These are phyloP conservation scores for Raja brachyura DNA, from an alignment of 2,113 vertebrate genomes.

Conservation along the genomic window DNA sequence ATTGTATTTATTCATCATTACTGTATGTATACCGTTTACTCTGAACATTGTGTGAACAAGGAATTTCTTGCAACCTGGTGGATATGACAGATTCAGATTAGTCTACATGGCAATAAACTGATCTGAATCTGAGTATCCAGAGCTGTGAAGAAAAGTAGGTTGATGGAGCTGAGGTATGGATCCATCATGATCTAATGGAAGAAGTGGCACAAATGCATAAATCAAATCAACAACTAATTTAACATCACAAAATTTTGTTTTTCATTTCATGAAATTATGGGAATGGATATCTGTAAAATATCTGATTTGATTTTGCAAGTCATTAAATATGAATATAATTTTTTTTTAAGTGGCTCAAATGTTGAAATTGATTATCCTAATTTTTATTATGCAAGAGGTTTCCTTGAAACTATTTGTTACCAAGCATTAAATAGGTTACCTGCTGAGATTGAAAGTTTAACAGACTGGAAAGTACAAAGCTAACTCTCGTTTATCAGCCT, in stretches of 20 bases:
- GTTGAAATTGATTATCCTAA: neutral
- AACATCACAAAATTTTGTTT: neutral
- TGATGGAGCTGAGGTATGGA: neutral
- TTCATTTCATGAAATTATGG: neutral
- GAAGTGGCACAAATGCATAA: neutral
- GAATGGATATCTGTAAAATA: neutral
- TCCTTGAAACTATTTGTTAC: neutral
- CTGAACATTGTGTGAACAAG: no score
- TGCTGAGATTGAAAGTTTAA: neutral
- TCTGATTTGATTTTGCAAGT: neutral
- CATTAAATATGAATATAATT: neutral
- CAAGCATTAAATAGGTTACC: neutral
- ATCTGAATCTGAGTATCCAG: neutral
- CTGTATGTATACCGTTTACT: no score
- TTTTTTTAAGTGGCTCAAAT: neutral
- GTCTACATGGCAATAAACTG: no score
- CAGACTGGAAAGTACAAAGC: neutral
- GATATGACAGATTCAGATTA: no score
- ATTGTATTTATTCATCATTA: no score
- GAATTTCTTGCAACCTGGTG: no score
- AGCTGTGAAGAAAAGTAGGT: neutral
- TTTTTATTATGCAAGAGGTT: neutral
- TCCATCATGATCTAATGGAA: neutral
- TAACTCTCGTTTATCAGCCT: neutral
- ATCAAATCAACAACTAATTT: neutral